phyloP scores from a whole-genome alignment of 30 jellyfish, hydroid and myxozoan species.

The Hydractinia symbiolongicarpus region DNA sequence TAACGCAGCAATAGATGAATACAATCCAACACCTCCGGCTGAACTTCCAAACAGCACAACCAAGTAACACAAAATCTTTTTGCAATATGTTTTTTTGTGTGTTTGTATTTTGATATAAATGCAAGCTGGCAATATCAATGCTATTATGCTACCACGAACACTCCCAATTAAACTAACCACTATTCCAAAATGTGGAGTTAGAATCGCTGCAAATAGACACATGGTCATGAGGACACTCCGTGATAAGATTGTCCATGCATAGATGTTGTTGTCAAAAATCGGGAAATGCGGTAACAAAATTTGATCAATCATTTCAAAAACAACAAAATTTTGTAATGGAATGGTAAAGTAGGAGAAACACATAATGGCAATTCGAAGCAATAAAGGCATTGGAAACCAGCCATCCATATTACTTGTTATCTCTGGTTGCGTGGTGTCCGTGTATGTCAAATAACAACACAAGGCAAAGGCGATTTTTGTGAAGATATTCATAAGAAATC shows the following conservation, averaged over 20 bases:
- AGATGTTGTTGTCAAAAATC: slow-evolving; percentile 18
- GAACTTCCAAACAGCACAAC: slow-evolving; percentile 27
- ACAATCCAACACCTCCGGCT: slow-evolving; percentile 33
- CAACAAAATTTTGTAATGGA: slow-evolving; percentile 71
- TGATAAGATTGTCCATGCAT: slow-evolving; percentile 54
- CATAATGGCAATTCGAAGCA: slow-evolving; percentile 34
- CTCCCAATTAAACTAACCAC: slow-evolving; percentile 76
- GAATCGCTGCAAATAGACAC: slow-evolving; percentile 46
- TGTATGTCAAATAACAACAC: slow-evolving; percentile 51
- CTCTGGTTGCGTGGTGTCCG: slow-evolving; percentile 28
- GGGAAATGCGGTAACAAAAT: slow-evolving; percentile 46
- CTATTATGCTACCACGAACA: slow-evolving; percentile 59
- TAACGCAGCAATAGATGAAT: slow-evolving; percentile 36
- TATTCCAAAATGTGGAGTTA: slow-evolving; percentile 72
- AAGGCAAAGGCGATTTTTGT: slow-evolving; percentile 49
- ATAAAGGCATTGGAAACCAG: slow-evolving; percentile 19
- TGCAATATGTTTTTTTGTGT: slow-evolving; percentile 1
- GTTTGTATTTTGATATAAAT: slow-evolving; percentile 34
- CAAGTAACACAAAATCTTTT: slow-evolving; percentile 20
- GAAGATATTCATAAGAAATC: slow-evolving; percentile 26
- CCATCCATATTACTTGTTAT: slow-evolving; percentile 46
- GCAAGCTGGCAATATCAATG: slow-evolving; percentile 59
- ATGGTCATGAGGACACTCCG: slow-evolving; percentile 41
- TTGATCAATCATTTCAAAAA: slow-evolving; percentile 55
- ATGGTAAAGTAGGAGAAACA: slow-evolving; percentile 57